phyloP scores from a whole-genome alignment of 2,113 vertebrate genomes.

The Psophia crepitans region DNA sequence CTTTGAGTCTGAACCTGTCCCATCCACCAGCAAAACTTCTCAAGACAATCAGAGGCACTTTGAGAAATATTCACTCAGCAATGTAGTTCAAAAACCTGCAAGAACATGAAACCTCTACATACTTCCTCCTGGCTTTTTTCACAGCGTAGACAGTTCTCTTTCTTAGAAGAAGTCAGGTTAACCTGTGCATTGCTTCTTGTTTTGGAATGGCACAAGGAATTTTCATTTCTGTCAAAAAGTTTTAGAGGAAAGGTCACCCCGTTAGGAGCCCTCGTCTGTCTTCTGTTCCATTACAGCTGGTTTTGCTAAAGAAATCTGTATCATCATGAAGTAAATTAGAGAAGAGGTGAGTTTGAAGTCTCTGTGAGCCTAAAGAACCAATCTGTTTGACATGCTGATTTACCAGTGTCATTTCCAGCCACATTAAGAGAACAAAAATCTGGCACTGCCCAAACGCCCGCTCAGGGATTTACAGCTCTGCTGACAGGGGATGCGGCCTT shows the following conservation, averaged over 20 bases:
- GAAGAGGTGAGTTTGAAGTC: not conserved
- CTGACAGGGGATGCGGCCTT: not conserved
- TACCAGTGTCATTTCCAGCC: not conserved
- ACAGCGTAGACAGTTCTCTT: not conserved
- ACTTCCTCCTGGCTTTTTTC: not conserved
- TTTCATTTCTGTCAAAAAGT: not conserved
- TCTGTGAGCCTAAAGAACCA: not conserved
- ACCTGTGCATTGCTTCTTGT: not conserved
- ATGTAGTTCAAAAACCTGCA: not conserved
- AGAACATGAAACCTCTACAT: not conserved
- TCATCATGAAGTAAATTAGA: not conserved
- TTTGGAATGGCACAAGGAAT: not conserved
- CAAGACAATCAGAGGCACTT: not conserved
- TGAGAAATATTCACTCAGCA: not conserved
- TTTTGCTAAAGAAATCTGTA: not conserved
- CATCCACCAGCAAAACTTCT: not conserved
- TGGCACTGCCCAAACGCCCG: not conserved
- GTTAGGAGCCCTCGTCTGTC: not conserved
- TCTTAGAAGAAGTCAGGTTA: not conserved
- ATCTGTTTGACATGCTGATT: not conserved
- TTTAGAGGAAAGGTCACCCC: not conserved
- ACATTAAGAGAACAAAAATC: not conserved
- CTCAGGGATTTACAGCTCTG: not conserved
- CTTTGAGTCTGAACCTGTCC: not conserved
- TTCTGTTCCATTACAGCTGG: not conserved